Conservation (phyloP, 2,797 vertebrate genomes). For the Xenops minutus region DNA sequence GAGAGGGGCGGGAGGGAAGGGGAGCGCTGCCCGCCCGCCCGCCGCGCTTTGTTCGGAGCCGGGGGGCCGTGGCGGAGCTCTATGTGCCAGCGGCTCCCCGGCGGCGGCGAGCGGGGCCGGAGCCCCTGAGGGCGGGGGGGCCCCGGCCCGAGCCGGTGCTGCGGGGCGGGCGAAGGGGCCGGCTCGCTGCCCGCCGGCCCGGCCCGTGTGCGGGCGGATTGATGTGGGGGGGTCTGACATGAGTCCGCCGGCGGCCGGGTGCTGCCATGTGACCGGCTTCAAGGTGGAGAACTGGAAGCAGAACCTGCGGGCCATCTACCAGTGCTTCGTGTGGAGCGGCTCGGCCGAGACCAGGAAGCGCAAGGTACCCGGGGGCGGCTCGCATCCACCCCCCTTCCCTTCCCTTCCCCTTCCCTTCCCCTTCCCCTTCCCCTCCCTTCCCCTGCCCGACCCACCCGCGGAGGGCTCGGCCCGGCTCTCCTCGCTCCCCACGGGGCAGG, state of each 20-base stretch:
- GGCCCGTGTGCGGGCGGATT: conserved; percentile 68
- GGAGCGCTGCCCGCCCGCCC: conserved; percentile 6
- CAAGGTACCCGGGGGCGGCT: conserved; percentile 80
- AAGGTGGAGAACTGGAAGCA: conserved; percentile 99
- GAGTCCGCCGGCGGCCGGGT: conserved; percentile 90
- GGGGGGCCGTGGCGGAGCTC: conserved; percentile 45
- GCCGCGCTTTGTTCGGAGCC: conserved; percentile 69
- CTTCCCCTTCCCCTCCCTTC: neutral
- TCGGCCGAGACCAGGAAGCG: conserved; percentile 93
- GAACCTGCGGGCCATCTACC: conserved; percentile 95
- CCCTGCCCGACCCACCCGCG: neutral
- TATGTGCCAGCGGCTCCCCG: neutral
- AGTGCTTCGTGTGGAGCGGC: conserved; percentile 98
- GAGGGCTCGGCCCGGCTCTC: neutral
- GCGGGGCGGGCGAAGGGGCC: conserved; percentile 36
- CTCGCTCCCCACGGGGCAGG: neutral
- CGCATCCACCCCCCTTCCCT: neutral
- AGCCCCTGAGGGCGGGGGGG: conserved; percentile 9
- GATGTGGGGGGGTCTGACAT: conserved; percentile 85
- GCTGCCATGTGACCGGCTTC: conserved; percentile 96
- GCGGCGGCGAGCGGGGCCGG: conserved; percentile 30
- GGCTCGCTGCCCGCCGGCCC: conserved; percentile 47
- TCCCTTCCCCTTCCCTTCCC: neutral
- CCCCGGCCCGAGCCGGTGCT: conserved; percentile 18
- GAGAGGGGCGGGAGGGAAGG: conserved; percentile 28